Evolutionary conservation across 2,113 vertebrate species (phyloP), one percentile per base, ranked within the genome.

Genomic region (Pelecanoides urinatrix): DNA sequence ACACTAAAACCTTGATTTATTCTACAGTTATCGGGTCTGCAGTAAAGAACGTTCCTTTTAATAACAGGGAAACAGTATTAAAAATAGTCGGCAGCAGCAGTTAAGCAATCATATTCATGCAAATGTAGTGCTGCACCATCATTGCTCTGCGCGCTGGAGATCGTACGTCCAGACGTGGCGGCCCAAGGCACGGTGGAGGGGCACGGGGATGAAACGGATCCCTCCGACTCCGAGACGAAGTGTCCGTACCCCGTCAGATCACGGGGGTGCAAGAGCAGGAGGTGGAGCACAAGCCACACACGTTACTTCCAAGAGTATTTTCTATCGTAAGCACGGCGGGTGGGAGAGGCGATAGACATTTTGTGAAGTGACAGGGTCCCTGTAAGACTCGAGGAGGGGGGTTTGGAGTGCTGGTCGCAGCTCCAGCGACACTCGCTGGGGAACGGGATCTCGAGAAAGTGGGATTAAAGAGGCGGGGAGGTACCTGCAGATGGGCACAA

Each of bases 141-240:
- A 47, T 2, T 3, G 0, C 4, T 9, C 55, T 0, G 7, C 1
- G 44, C 7, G 63, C 56, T 17, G 47, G 45, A 27, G n/a, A 26
- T 5, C 1, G 1, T 3, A 5, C 2, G 10, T 8, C 61, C 47
- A 10, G 30, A 10, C 1, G 0, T 7, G 10, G 12, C 34, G 1
- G 8, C 3, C 15, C 0, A 0, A 22, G 61, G 40, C 34, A 1
- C 1, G 2, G 34, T 6, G 30, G 17, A 38, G 30, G 55, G 40
- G 55, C 13, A 27, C 30, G 6, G 30, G 2, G 36, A 9, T 10
- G 65, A 9, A 10, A 11, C 17, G 44, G 55, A 10, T 8, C 6
- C 1, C 38, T 25, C 16, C 0, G 19, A 3, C 10, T 2, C 36
- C 0, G 21, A 12, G 56, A 1, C 6, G 22, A 16, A n/a, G 40